Evolutionary conservation across 2,888 invertebrate genomes (phyloP), one percentile per base, ranked within the genome.

Genomic region (Patella caerulea): DNA sequence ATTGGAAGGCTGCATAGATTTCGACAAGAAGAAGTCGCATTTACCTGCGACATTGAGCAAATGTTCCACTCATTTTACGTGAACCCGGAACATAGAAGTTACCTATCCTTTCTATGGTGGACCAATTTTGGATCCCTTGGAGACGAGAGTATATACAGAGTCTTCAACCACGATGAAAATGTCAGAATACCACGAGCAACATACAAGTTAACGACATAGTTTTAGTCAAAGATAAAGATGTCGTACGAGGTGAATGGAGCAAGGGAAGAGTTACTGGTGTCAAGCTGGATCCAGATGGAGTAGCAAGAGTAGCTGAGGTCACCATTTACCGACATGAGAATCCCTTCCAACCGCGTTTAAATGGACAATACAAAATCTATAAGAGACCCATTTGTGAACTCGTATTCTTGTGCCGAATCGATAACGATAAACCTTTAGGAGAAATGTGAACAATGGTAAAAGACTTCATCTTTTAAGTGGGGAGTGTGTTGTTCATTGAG

Each of bases 101-200:
- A 59, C 55, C 55, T 79, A 17, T 54, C 75, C 15, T 79, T 81
- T 52, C 19, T 81, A 14, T 81, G 81, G 59, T 19, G 19, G 7
- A 17, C 19, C 17, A n/a, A 19, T 59, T 59, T 59, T 59, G 59
- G 59, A 59, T 12, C 17, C 59, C n/a, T 17, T 59, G 59, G 59
- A 59, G 59, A 59, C n/a, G 17, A 17, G 59, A 59, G 59, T 59
- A 59, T 59, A 19, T 59, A n/a, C 59, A 59, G 59, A 59, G 17
- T 17, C 59, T 59, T 59, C 56, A 56, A 17, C 15, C 14, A 17
- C 56, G 56, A 17, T n/a, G 19, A 19, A 59, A 59, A 59, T 59
- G 15, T 3, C 17, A 59, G 59, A 19, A 59, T 2, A 34, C 34
- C 2, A 34, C 34, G 4, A 34, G 34, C 34, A 34, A 34, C 34